These are phyloP conservation scores for Nemapogon koenigi DNA, from an alignment of 2,888 invertebrate species.

Conservation along the genomic window DNA sequence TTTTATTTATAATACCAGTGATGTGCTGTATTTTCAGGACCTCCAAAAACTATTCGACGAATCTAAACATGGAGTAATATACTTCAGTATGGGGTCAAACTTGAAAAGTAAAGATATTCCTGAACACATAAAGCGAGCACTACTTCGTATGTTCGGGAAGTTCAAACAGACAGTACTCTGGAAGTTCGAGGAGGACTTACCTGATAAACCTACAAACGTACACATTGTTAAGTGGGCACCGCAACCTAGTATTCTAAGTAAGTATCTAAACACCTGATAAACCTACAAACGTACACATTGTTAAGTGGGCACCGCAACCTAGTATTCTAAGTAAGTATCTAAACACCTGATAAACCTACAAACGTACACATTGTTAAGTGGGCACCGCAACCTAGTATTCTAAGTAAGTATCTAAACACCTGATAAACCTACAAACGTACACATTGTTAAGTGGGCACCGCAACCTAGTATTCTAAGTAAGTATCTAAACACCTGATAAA, in stretches of 20 bases:
- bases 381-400: constrained; percentile 22
- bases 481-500: constrained; percentile 22
- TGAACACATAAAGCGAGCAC: constrained; percentile 16
- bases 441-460: constrained; percentile 23
- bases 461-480: constrained; percentile 28
- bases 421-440: constrained; percentile 27
- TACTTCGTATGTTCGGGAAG: constrained; percentile 12
- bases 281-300: constrained; percentile 26
- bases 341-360: constrained; percentile 23
- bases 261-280: constrained; percentile 23
- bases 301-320: constrained; percentile 24
- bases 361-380: constrained; percentile 26
- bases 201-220: constrained; percentile 28
- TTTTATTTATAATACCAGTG: neutral
- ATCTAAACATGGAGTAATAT: constrained; percentile 24
- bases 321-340: constrained; percentile 30
- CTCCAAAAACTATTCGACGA: constrained; percentile 22
- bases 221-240: constrained; percentile 23
- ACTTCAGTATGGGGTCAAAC: constrained; percentile 28
- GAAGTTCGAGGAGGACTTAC: constrained; percentile 21
- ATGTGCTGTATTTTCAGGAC: constrained; percentile 15
- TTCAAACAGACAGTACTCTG: constrained; percentile 1
- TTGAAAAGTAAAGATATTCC: constrained; percentile 21
- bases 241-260: constrained; percentile 27
- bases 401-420: constrained; percentile 30